A percentile compares a stretch with the other conserved stretches of the same genome.
Evolutionary conservation across 2,888 invertebrate genomes (phyloP).

Genomic region (Sminthurinus aureus): DNA sequence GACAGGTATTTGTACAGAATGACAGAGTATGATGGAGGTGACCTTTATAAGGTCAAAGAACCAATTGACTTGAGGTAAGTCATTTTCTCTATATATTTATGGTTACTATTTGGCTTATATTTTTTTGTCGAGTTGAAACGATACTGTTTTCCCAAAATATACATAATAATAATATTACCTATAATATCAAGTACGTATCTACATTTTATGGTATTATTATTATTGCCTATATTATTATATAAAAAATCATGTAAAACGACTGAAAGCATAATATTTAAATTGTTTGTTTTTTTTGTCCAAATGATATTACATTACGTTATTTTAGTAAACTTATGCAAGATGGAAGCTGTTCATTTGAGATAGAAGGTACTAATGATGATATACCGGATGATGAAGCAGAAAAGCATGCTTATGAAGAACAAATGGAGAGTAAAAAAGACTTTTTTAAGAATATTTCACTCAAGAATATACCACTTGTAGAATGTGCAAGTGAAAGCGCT

Average conservation of each 20-base stretch:
- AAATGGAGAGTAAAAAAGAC: slow-evolving; percentile 23
- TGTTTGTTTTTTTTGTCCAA: neutral
- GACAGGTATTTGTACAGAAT: neutral
- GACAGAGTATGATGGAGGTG: slow-evolving; percentile 23
- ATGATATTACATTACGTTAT: neutral
- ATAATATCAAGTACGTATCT: neutral
- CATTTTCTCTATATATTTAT: neutral
- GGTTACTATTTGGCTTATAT: neutral
- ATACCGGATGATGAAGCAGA: neutral
- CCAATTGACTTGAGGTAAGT: slow-evolving; percentile 34
- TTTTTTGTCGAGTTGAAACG: neutral
- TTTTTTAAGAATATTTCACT: slow-evolving; percentile 34
- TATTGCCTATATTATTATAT: too few relatives aligned
- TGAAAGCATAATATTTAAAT: neutral
- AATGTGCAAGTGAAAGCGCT: slow-evolving; percentile 11
- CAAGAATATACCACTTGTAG: slow-evolving; percentile 23
- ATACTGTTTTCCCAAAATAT: too few relatives aligned
- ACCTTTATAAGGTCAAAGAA: neutral
- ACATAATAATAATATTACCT: neutral
- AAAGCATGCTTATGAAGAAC: neutral
- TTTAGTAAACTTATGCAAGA: slow-evolving; percentile 9
- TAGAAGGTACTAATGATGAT: neutral
- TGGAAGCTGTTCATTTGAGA: slow-evolving; percentile 28
- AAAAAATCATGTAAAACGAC: neutral
- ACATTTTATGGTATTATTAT: neutral